A percentile compares a stretch with the other conserved stretches of the same genome.
Conservation (phyloP, 2,113 vertebrate species). For the Phylloscopus whistleri region DNA sequence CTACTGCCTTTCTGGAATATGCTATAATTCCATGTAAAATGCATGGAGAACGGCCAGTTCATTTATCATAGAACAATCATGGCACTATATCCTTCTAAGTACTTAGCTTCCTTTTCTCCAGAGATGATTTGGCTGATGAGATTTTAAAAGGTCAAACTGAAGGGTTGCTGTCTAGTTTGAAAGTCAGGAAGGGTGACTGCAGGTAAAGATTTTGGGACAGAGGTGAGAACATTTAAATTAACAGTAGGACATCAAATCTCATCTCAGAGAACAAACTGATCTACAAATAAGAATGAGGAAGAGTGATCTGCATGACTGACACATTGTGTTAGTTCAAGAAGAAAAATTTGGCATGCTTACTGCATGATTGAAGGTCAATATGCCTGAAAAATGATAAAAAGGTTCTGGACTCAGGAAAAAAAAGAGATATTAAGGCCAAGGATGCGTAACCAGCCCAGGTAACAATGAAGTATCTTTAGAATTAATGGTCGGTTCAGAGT, state of each 20-base stretch:
- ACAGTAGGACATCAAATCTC: neutral
- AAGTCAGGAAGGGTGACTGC: neutral
- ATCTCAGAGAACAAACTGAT: conserved; percentile 21
- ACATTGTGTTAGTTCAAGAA: conserved; percentile 26
- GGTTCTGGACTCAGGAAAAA: neutral
- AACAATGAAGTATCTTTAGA: neutral
- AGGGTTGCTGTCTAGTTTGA: neutral
- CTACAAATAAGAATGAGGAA: neutral
- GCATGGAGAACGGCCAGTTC: neutral
- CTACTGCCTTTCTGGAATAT: neutral
- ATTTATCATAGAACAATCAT: neutral
- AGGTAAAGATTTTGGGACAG: neutral
- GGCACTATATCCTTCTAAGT: neutral
- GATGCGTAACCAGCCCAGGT: neutral
- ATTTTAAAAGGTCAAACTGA: neutral
- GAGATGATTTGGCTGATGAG: neutral
- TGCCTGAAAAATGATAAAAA: conserved; percentile 37
- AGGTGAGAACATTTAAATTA: neutral
- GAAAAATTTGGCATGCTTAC: conserved; percentile 31
- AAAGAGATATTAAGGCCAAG: conserved; percentile 32
- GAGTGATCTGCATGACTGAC: neutral
- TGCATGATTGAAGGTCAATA: conserved; percentile 48
- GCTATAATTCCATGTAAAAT: neutral
- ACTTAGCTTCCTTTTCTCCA: neutral
- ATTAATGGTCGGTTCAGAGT: neutral